phyloP scores from a whole-genome alignment of 2,113 vertebrate species.

The Synchiropus splendidus region DNA sequence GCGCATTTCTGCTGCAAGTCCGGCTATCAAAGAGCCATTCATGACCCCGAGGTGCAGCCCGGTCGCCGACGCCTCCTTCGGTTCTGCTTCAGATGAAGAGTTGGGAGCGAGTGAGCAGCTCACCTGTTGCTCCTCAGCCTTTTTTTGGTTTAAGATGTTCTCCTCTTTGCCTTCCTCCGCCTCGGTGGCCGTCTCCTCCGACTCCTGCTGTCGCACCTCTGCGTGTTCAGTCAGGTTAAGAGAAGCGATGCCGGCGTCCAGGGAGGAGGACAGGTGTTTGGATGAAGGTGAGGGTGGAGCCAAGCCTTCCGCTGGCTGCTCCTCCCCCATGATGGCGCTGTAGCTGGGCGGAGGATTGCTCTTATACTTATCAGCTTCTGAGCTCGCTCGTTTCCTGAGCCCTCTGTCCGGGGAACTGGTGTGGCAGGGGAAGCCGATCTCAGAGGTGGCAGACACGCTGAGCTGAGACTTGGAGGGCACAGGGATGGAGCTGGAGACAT shows the following conservation, averaged over 20 bases:
- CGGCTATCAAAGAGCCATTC: slow-evolving; percentile 63
- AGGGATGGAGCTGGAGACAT: slow-evolving; percentile 80
- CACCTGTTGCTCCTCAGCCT: slow-evolving; percentile 11
- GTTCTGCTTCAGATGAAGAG: slow-evolving; percentile 16
- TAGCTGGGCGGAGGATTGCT: slow-evolving; percentile 74
- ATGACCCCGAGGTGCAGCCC: slow-evolving; percentile 42
- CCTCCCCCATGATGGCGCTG: slow-evolving; percentile 56
- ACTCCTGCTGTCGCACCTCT: slow-evolving; percentile 10
- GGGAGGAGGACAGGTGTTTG: slow-evolving; percentile 62
- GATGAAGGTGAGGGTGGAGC: slow-evolving; percentile 47
- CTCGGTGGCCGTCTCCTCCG: slow-evolving; percentile 2
- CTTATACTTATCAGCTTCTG: slow-evolving; percentile 75
- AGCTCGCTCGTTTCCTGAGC: slow-evolving; percentile 77
- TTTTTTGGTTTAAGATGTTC: slow-evolving; percentile 12
- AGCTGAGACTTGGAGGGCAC: slow-evolving; percentile 80
- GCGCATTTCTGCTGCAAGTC: slow-evolving; percentile 43
- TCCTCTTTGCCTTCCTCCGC: slow-evolving; percentile 14
- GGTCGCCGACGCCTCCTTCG: slow-evolving; percentile 20
- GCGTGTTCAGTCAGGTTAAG: slow-evolving; percentile 54
- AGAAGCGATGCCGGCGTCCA: slow-evolving; percentile 65
- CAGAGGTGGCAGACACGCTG: slow-evolving; percentile 65
- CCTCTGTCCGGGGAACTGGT: slow-evolving; percentile 79
- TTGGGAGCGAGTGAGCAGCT: slow-evolving; percentile 5
- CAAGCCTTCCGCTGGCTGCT: slow-evolving; percentile 13
- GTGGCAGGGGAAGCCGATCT: slow-evolving; percentile 61